phyloP scores from a whole-genome alignment of 2,888 invertebrate genomes.

The Homarus gammarus region DNA sequence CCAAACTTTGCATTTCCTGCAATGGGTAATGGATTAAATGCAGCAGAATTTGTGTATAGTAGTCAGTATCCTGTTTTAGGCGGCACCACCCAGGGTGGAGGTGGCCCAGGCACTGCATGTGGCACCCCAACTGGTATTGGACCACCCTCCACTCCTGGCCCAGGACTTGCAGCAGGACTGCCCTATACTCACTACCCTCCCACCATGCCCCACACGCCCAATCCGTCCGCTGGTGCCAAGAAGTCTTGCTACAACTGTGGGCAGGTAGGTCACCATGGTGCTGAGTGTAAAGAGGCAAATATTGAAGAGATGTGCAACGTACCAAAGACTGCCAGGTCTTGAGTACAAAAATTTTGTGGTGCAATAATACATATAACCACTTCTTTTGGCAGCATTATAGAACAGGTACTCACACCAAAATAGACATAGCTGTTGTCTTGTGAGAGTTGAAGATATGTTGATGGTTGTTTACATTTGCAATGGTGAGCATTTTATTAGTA shows the following conservation, averaged over 20 bases:
- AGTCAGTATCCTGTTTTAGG: slow-evolving; percentile 57
- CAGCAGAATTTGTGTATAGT: slow-evolving; percentile 63
- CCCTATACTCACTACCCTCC: slow-evolving; percentile 78
- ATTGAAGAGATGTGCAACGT: slow-evolving; percentile 91
- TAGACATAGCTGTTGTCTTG: slow-evolving; percentile 6
- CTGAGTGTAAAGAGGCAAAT: slow-evolving; percentile 93
- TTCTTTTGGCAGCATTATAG: slow-evolving; percentile 15
- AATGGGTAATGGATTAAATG: slow-evolving; percentile 61
- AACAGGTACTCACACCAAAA: slow-evolving; percentile 8
- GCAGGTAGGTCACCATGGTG: slow-evolving; percentile 88
- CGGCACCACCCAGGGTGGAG: slow-evolving; percentile 54
- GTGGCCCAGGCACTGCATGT: slow-evolving; percentile 51
- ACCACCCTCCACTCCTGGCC: slow-evolving; percentile 60
- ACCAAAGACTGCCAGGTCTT: slow-evolving; percentile 68
- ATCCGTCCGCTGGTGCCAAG: slow-evolving; percentile 79
- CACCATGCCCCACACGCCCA: slow-evolving; percentile 76
- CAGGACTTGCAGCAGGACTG: slow-evolving; percentile 47
- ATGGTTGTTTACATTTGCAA: slow-evolving; percentile 21
- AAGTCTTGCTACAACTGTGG: slow-evolving; percentile 94
- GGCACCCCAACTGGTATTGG: slow-evolving; percentile 51
- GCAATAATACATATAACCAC: slow-evolving; percentile 51
- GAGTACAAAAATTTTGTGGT: slow-evolving; percentile 70
- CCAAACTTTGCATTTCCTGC: slow-evolving; percentile 67
- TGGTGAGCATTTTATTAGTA: slow-evolving; percentile 23
- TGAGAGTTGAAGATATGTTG: slow-evolving; percentile 21